A percentile compares a stretch with the other conserved stretches of the same genome.
Conservation (phyloP, 1,140 invertebrate species). For the Rhopalosiphum padi region DNA sequence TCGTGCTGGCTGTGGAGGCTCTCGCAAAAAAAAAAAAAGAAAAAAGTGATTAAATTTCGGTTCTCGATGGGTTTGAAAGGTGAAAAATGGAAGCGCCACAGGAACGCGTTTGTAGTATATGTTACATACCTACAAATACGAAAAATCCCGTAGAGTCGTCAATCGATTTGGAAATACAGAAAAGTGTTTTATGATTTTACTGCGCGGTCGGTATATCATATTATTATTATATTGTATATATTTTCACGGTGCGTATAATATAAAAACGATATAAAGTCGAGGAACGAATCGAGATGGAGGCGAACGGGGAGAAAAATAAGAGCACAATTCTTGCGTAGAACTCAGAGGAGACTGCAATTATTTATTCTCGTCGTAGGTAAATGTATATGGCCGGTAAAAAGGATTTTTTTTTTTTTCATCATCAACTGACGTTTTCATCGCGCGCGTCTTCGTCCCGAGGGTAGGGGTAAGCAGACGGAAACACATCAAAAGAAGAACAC, state of each 20-base stretch:
- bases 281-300: neutral
- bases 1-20: neutral
- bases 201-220: neutral
- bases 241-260: too few species aligned
- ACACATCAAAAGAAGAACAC: neutral
- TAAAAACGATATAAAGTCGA: neutral
- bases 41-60: slow-evolving; percentile 1
- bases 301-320: neutral
- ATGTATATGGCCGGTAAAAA: neutral
- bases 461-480: neutral
- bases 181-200: neutral
- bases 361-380: neutral
- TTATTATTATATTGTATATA: neutral
- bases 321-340: neutral
- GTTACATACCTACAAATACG: neutral
- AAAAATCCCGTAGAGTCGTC: neutral
- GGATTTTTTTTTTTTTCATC: neutral
- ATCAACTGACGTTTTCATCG: neutral
- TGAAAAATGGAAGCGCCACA: neutral
- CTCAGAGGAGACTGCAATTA: too few species aligned
- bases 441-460: too few species aligned
- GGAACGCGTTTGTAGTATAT: neutral
- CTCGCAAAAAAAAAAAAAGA: neutral
- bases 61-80: neutral
- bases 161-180: neutral